Evolutionary conservation across 1,140 invertebrate genomes (phyloP), one percentile per base, ranked within the genome.

Genomic region (Aphelenchoides avenae): DNA sequence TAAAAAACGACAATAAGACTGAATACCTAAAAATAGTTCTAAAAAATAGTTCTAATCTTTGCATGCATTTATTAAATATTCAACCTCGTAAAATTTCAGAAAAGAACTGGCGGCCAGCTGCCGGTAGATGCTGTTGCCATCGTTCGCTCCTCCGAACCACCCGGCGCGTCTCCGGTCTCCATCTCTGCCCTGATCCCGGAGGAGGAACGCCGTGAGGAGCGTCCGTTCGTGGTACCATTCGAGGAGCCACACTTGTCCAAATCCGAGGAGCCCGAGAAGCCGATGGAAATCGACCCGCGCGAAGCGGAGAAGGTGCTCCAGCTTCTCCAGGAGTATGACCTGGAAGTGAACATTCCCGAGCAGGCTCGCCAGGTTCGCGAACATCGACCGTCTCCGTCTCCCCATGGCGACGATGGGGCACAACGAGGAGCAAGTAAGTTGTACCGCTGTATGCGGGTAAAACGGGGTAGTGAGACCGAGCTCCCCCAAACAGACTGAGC

Each of bases 271-370:
- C n/a, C n/a, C 42, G 26, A 44, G 29, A 11, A 44, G 11, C 15
- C 20, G 42, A 44, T 22, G 26, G 26, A 15, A 44, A 44, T 46
- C 9, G 53, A 56, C 7, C 20, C 53, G 3, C 31, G 24, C 2
- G 57, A 64, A 50, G 58, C 59, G 18, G 54, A 50, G 22, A 40
- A 64, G 37, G 37, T 60, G 24, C 20, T 33, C 4, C 57, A 52
- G 39, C 54, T 60, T 22, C 48, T 61, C 36, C 61, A 61, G 18
- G 58, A 61, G 24, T 61, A 61, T 31, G 58, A 61, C 26, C 18
- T 59, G 24, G 20, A 15, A 18, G 44, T 3, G 37, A 44, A 11
- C 22, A 15, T 44, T 44, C 29, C 29, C 22, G 26, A 49, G 3
- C n/a, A 46, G 13, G 40, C 31, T 42, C 51, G 41, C n/a, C n/a